Base-by-base conservation (phyloP, 2,113 vertebrate species). In the Neolamprologus modestus region DNA sequence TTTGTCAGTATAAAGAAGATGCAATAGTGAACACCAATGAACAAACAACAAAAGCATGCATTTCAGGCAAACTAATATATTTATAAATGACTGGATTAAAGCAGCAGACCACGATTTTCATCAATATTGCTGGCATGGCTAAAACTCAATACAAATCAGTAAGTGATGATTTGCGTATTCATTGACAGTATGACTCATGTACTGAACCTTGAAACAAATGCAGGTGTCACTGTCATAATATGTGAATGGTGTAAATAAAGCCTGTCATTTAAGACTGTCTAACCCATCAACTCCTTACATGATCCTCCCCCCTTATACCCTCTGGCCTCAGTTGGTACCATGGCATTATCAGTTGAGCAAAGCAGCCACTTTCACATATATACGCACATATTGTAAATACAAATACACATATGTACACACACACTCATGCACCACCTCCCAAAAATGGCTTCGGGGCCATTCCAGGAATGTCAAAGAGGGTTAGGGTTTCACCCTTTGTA, bases 381-480 rank as follows among this genome's bases (percentile, higher is more conserved):
- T 40, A 89, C 87, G 86, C 84, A 84, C 82, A 88, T 54, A 84
- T 76, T 84, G 85, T 82, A 82, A 21, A 53, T n/a, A 63, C 59
- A 82, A 68, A 33, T 78, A 12, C 73, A 33, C 73, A 78, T 50
- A 31, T 31, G 45, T 31, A 84, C 87, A 73, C 81, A 54, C 26
- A 73, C 90, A 73, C 81, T 81, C 37, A 90, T 28, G 59, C 80
- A 78, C 84, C 73, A 71, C 55, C 84, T 82, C 88, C 84, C 73
- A 87, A 80, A 54, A 73, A 84, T 90, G 89, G 87, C 95, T 92
- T 40, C n/a, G 54, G 92, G 94, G 90, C 89, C 89, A 93, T 96
- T 94, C 92, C 85, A 90, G 88, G 92, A 89, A 94, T 93, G 95
- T 94, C 92, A 95, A 88, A 95, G 94, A 94, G 92, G 89, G 89